Base-by-base conservation (phyloP, 1,140 invertebrate genomes). In the Drosophila funebris region DNA sequence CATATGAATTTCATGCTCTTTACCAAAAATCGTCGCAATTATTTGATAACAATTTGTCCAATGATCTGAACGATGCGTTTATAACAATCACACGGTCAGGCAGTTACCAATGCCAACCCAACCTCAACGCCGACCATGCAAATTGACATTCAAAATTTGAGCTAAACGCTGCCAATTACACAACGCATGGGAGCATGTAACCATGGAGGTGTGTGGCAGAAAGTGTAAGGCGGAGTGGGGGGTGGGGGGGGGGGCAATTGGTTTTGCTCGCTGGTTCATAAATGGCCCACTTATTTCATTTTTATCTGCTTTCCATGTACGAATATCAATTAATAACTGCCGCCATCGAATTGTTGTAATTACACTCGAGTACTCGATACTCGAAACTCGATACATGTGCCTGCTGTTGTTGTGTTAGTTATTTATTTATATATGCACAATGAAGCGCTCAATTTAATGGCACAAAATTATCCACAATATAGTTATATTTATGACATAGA, bases 1-100 rank as follows among this genome's bases (percentile, higher is more conserved):
- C 78, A 77, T 72, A 88, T 79, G 44, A 79, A 88, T 88, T 88
- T 88, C 58, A 88, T 41, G 84, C 81, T 80, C 37, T 84, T 84
- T 76, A 76, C 44, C 60, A 68, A 68, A 80, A 76, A 73, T 52
- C 64, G 53, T 54, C 63, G 83, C 72, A 70, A 82, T 87, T 88
- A 85, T 87, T 70, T 36, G 60, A 68, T 62, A 71, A 48, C 73
- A 66, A 87, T 88, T 82, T 82, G 72, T 62, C 50, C 83, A 88
- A 79, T 87, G 71, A 88, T 76, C 61, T 62, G 54, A 69, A 60
- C 61, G 63, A 66, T 58, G 36, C 62, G 70, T 73, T 58, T 68
- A 73, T 68, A 31, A 60, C 33, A 67, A 58, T 57, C 37, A 63
- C 37, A 63, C 58, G 54, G 18, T 37, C 62, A 27, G 41, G 16